phyloP scores from a whole-genome alignment of 2,113 vertebrate species.

The Trematocara zebra region DNA sequence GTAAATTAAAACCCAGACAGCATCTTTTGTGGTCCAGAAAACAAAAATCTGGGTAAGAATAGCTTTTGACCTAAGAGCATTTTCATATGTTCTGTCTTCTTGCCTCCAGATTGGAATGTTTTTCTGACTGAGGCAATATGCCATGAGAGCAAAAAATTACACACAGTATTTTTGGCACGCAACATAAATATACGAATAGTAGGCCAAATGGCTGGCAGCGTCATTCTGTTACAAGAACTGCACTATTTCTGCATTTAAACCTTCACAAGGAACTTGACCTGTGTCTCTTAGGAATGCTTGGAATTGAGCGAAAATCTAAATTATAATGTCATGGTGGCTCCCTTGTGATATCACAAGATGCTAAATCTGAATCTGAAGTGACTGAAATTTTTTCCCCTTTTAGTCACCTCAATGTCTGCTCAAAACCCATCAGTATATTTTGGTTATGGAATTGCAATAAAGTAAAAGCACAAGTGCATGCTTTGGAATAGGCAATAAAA shows the following conservation, averaged over 20 bases:
- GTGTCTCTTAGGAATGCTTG: not conserved
- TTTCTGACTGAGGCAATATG: slow-evolving; percentile 41
- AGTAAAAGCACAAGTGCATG: slow-evolving; percentile 18
- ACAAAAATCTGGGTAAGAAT: slow-evolving; percentile 52
- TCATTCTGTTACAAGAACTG: not conserved
- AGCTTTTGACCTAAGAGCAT: slow-evolving; percentile 44
- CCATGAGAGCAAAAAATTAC: slow-evolving; percentile 32
- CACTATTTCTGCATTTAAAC: not conserved
- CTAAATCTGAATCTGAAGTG: not conserved
- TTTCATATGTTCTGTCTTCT: slow-evolving; percentile 26
- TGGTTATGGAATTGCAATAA: slow-evolving; percentile 58
- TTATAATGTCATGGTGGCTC: not conserved
- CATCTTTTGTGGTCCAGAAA: slow-evolving; percentile 46
- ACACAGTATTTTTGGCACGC: not conserved
- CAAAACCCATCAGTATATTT: slow-evolving; percentile 39
- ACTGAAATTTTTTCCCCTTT: not conserved
- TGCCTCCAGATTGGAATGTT: slow-evolving; percentile 28
- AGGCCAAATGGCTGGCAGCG: not conserved
- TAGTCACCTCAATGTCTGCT: slow-evolving; percentile 12
- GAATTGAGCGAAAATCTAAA: not conserved
- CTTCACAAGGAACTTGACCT: not conserved
- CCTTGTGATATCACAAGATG: not conserved
- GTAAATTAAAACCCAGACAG: slow-evolving; percentile 46
- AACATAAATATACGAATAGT: not conserved
- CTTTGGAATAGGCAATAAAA: slow-evolving; percentile 48